Evolutionary conservation across 2,797 vertebrate species (phyloP).

Genomic region (Australoheros facetus): DNA sequence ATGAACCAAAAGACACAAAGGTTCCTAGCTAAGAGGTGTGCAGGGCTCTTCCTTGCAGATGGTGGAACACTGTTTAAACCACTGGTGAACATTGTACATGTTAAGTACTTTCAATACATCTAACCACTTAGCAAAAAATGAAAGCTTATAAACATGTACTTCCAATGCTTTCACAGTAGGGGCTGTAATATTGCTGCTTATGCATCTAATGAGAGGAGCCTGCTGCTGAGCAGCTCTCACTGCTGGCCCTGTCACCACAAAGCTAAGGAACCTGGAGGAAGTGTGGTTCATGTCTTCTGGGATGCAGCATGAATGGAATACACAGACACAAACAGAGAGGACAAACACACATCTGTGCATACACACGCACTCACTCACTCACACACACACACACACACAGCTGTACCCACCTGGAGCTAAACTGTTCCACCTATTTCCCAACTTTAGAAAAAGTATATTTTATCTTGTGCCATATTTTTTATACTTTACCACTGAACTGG

Average conservation of each 20-base stretch:
- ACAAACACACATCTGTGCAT: background rate
- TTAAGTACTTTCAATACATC: background rate
- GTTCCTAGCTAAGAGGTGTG: background rate
- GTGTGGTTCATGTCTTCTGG: conserved; percentile 50
- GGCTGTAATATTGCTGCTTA: conserved; percentile 33
- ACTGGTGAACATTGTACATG: background rate
- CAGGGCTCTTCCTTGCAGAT: background rate
- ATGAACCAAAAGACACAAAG: conserved; percentile 1
- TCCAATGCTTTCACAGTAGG: conserved; percentile 38
- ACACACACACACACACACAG: too few species aligned
- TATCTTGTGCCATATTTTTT: background rate
- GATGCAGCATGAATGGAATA: conserved; percentile 37
- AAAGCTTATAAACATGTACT: conserved; percentile 17
- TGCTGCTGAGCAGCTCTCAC: conserved; percentile 43
- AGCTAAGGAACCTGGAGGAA: conserved; percentile 54
- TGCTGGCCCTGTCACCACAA: conserved; percentile 41
- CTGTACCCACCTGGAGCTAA: conserved; percentile 27
- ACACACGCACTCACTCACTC: too few species aligned
- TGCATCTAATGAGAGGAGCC: conserved; percentile 53
- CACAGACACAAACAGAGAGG: background rate
- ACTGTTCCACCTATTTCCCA: conserved; percentile 14
- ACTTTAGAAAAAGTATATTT: background rate
- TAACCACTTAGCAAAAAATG: conserved; percentile 5
- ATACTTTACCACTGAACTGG: conserved; percentile 29
- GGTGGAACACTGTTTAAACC: background rate